phyloP scores from a whole-genome alignment of 1,140 invertebrate genomes.

The Hyles euphorbiae region DNA sequence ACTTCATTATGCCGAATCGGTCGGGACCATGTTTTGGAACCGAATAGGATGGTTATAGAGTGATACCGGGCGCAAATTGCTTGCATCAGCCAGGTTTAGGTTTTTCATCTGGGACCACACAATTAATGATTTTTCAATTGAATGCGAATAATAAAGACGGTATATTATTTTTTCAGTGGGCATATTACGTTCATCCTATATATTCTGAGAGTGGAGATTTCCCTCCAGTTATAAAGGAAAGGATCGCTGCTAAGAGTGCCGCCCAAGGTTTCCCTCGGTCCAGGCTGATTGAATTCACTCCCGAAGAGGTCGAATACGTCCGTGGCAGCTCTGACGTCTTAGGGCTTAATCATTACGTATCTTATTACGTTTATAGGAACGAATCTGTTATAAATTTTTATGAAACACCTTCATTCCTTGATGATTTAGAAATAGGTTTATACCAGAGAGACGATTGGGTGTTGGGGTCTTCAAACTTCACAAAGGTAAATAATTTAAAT shows the following conservation, averaged over 20 bases:
- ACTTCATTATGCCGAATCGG: no score
- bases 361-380: slow-evolving; percentile 23
- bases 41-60: no score
- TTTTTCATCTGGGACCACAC: no score
- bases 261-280: slow-evolving; percentile 44
- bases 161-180: slow-evolving; percentile 41
- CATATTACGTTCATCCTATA: slow-evolving; percentile 74
- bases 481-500: slow-evolving; percentile 16
- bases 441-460: slow-evolving; percentile 13
- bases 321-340: slow-evolving; percentile 72
- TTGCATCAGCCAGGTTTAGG: no score
- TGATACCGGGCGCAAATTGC: no score
- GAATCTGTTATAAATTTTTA: slow-evolving; percentile 7
- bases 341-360: slow-evolving; percentile 75
- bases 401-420: slow-evolving; percentile 8
- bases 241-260: slow-evolving; percentile 64
- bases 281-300: slow-evolving; percentile 41
- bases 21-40: no score
- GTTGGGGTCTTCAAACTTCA: slow-evolving; percentile 8
- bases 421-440: slow-evolving; percentile 11
- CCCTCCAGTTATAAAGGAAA: slow-evolving; percentile 68
- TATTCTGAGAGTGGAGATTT: slow-evolving; percentile 72
- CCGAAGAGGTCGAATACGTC: slow-evolving; percentile 20
- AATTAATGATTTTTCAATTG: no score
- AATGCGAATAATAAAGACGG: not conserved